These are phyloP conservation scores for Nannoperca australis DNA, from an alignment of 2,797 vertebrate genomes.

Conservation along the genomic window DNA sequence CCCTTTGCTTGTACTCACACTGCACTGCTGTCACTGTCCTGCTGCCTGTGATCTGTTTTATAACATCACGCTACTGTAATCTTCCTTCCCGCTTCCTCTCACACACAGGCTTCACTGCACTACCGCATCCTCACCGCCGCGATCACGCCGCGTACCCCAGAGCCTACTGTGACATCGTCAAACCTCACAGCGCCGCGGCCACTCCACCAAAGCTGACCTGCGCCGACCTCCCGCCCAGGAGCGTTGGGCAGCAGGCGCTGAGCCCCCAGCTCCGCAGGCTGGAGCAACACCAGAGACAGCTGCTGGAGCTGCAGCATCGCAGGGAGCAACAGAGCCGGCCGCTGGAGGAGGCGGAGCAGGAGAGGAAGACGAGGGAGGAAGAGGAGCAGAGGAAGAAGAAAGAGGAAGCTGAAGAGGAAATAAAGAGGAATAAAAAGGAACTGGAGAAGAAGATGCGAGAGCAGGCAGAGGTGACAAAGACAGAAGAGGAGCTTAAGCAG, in stretches of 20 bases:
- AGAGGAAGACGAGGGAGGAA: slow-evolving; percentile 63
- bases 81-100: slow-evolving; percentile 69
- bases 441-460: slow-evolving; percentile 45
- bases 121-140: slow-evolving; percentile 69
- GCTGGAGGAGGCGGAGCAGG: slow-evolving; percentile 72
- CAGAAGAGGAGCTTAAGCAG: slow-evolving; percentile 65
- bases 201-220: slow-evolving; percentile 70
- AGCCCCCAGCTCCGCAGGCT: slow-evolving; percentile 83
- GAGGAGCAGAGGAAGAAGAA: slow-evolving; percentile 71
- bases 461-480: slow-evolving; percentile 40
- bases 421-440: slow-evolving; percentile 63
- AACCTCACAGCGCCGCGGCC: slow-evolving; percentile 20
- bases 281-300: slow-evolving; percentile 84
- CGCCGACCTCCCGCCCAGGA: slow-evolving; percentile 81
- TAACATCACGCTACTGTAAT: slow-evolving; percentile 65
- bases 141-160: slow-evolving; percentile 61
- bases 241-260: slow-evolving; percentile 55
- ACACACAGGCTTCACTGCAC: slow-evolving; percentile 72
- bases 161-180: slow-evolving; percentile 73
- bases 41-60: slow-evolving; percentile 63
- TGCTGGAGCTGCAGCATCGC: slow-evolving; percentile 82
- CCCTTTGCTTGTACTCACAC: slow-evolving; percentile 70
- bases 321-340: slow-evolving; percentile 74
- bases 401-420: slow-evolving; percentile 72
- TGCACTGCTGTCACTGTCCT: slow-evolving; percentile 73